Evolutionary conservation across 2,797 vertebrate genomes (phyloP), one percentile per base, ranked within the genome.

Genomic region (Syngnathus acus): DNA sequence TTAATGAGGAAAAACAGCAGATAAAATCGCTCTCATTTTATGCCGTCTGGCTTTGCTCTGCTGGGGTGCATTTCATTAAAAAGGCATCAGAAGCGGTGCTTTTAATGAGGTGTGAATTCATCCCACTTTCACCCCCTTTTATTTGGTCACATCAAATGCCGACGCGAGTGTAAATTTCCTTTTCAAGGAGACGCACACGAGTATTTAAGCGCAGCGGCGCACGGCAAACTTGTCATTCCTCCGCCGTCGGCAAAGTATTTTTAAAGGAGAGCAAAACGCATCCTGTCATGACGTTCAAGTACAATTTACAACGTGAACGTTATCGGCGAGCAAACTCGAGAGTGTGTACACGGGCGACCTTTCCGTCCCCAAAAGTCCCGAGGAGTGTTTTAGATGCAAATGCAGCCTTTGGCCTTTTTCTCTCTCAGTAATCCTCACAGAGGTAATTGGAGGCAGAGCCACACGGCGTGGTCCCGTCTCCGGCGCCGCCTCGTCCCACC

Each of bases 361-460:
- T 57, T 57, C 5, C 23, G 13, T 57, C 54, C 26, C 23, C 2
- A 37, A 32, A 32, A 26, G 21, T 42, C 9, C 10, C 19, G 23
- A 38, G 7, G 75, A 76, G 65, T 75, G 73, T 67, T 76, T 71
- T n/a, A 9, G 61, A 61, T 43, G n/a, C 59, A 61, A 61, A 61
- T 39, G 47, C 67, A 71, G 67, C 70, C 70, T 73, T 68, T 77
- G 48, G 51, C 57, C 57, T 65, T 67, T 51, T 45, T 71, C 9
- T 2, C 86, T 89, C 83, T 78, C 79, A 80, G 87, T 91, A 91
- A 90, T 68, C 80, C 89, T 87, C 82, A 67, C 69, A 60, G 64
- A 67, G 45, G 84, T 92, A 93, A 95, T 93, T 92, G 91, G 84
- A 92, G 81, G 68, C 82, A 84, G 82, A 86, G 85, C 42, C 23